Evolutionary conservation across 2,888 invertebrate genomes (phyloP).

Genomic region (Monochamus alternatus): DNA sequence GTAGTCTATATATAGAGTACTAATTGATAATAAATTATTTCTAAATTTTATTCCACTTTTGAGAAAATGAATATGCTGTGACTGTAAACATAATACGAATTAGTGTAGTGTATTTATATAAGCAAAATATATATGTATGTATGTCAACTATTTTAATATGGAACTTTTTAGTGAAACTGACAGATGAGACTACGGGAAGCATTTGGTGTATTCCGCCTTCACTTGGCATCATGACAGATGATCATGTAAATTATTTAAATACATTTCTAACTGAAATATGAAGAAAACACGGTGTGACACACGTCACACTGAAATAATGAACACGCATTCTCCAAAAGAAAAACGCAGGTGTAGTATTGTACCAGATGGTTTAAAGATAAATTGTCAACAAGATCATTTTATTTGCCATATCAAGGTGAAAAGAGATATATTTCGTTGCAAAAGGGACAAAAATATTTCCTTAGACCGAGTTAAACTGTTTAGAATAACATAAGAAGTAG

Average conservation of each 20-base stretch:
- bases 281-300: not conserved
- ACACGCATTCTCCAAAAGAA: not conserved
- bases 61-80: too few species aligned
- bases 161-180: not conserved
- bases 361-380: too few species aligned
- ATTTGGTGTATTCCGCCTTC: constrained; percentile 3
- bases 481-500: too few species aligned
- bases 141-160: not conserved
- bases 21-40: too few species aligned
- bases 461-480: too few species aligned
- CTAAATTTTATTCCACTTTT: too few species aligned
- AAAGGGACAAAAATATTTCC: too few species aligned
- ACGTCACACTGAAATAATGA: not conserved
- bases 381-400: too few species aligned
- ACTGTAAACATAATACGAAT: not conserved
- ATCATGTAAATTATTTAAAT: not conserved
- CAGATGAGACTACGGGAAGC: constrained; percentile 1
- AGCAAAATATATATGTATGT: not conserved
- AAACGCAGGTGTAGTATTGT: too few species aligned
- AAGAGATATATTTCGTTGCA: too few species aligned
- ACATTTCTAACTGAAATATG: not conserved
- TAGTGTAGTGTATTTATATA: not conserved
- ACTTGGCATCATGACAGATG: not conserved
- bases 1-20: too few species aligned
- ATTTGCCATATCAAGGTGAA: too few species aligned